phyloP scores from a whole-genome alignment of 2,888 invertebrate species.

The Diplazon laetatorius region DNA sequence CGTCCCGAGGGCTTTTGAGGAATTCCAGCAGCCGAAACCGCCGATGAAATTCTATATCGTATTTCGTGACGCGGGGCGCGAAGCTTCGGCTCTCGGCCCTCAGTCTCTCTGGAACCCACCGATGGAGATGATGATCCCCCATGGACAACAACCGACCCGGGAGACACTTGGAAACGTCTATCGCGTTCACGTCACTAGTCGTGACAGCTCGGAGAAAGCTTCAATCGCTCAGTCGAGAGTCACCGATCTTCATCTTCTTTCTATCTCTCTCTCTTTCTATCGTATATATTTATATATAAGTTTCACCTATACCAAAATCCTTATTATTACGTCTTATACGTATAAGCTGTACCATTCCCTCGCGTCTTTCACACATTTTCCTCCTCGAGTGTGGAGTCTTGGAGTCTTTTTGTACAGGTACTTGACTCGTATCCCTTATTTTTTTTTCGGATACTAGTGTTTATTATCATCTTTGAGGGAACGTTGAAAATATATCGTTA shows the following conservation, averaged over 20 bases:
- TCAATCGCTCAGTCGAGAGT: constrained; percentile 44
- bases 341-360: too few relatives aligned
- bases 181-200: constrained; percentile 62
- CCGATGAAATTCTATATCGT: constrained; percentile 62
- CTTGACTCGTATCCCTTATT: constrained; percentile 13
- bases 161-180: constrained; percentile 60
- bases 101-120: too few relatives aligned
- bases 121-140: not conserved
- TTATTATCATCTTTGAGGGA: too few relatives aligned
- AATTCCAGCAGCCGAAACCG: constrained; percentile 48
- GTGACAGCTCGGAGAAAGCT: constrained; percentile 73
- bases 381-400: constrained; percentile 21
- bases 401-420: constrained; percentile 26
- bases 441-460: too few relatives aligned
- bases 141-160: constrained; percentile 18
- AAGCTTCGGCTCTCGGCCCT: constrained; percentile 56
- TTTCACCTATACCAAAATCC: too few relatives aligned
- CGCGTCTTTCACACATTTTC: constrained; percentile 4
- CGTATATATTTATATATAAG: constrained; percentile 2
- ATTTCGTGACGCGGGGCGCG: constrained; percentile 59
- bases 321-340: not conserved
- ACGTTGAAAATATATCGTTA: too few relatives aligned
- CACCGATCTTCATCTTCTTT: too few relatives aligned
- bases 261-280: constrained; percentile 26
- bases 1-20: constrained; percentile 46